Percentiles rank a stretch among this genome's conserved stretches.
These are phyloP conservation scores for Drosophila kanapiae DNA, from an alignment of 1,140 invertebrate genomes.

Conservation along the genomic window DNA sequence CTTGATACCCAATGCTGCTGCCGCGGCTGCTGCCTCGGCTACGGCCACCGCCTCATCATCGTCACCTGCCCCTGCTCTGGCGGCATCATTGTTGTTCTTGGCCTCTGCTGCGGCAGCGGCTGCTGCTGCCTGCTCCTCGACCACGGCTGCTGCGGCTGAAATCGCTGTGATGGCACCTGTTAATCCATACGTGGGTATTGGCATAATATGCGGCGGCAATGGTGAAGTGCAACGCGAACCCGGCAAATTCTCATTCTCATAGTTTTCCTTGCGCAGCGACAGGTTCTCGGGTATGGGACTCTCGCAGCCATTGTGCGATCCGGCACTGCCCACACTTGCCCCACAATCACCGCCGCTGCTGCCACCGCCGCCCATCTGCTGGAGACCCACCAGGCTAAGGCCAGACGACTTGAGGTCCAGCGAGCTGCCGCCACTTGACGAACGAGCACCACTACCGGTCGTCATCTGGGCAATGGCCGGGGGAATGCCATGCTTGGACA, in stretches of 20 bases:
- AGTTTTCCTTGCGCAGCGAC: constrained; percentile 76
- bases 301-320: constrained; percentile 72
- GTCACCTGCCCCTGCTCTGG: neutral
- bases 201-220: constrained; percentile 66
- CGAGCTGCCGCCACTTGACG: constrained; percentile 11
- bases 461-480: constrained; percentile 77
- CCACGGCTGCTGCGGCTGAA: constrained; percentile 74
- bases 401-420: constrained; percentile 36
- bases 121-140: constrained; percentile 71
- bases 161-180: constrained; percentile 83
- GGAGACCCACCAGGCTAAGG: neutral
- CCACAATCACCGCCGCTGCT: constrained; percentile 63
- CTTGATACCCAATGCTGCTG: constrained; percentile 60
- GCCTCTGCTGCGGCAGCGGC: constrained; percentile 43
- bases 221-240: constrained; percentile 63
- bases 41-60: constrained; percentile 3
- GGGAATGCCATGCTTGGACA: constrained; percentile 85
- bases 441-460: constrained; percentile 67
- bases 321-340: constrained; percentile 72
- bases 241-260: constrained; percentile 62
- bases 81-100: constrained; percentile 44
- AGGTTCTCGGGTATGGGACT: constrained; percentile 79
- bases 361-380: constrained; percentile 42
- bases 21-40: constrained; percentile 28
- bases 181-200: constrained; percentile 74